These are phyloP conservation scores for Cheirogaleus medius DNA, from an alignment of 2,113 vertebrate genomes.

Conservation along the genomic window DNA sequence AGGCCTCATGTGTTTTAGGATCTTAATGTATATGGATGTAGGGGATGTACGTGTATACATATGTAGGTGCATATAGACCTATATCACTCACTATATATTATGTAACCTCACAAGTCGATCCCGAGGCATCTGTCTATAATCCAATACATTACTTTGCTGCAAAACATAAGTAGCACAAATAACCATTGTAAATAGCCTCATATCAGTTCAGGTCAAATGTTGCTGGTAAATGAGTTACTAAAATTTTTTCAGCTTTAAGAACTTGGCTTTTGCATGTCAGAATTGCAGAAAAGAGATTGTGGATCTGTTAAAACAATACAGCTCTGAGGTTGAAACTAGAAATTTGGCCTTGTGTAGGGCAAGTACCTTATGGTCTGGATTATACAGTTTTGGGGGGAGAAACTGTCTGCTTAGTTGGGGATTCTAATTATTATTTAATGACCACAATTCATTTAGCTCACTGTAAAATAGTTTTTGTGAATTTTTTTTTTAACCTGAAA, in stretches of 20 bases:
- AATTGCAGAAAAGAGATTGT: neutral
- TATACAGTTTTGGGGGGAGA: neutral
- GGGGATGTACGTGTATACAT: neutral
- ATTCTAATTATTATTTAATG: constrained; percentile 42
- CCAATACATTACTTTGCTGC: neutral
- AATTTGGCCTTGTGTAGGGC: neutral
- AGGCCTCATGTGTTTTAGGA: neutral
- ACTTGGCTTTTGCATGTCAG: neutral
- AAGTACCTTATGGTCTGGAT: neutral
- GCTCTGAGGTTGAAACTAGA: neutral
- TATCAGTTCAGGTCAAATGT: neutral
- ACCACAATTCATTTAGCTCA: constrained; percentile 40
- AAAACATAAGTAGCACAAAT: neutral
- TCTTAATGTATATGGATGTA: neutral
- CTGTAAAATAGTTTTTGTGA: neutral
- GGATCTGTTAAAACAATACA: neutral
- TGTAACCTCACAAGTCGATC: neutral
- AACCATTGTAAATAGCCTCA: neutral
- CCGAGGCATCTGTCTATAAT: neutral
- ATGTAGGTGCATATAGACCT: neutral
- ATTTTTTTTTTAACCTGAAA: neutral
- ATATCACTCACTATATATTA: neutral
- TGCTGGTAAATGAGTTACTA: neutral
- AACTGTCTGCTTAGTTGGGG: neutral
- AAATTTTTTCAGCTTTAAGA: neutral